Evolutionary conservation across 2,888 invertebrate species (phyloP), one percentile per base, ranked within the genome.

Genomic region (Himalopsyche tibetana): DNA sequence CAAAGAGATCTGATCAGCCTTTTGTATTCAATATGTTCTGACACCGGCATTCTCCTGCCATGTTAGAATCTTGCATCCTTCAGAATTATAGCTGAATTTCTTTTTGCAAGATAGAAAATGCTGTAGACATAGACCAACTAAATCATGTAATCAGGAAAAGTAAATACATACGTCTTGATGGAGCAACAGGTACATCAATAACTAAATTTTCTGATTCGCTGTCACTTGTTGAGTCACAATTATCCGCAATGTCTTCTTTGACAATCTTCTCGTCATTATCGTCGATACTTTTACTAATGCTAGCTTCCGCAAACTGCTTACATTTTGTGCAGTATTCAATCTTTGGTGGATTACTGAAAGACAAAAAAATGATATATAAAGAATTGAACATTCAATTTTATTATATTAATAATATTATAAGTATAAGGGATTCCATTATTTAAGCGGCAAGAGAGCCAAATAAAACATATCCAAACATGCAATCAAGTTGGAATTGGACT

Each of bases 151-250:
- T 45, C 9, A 2, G 9, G 9, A 45, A 45, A 45, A 45, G 9
- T 40, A 45, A 11, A 45, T 80, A 80, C 80, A 80, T 80, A 51
- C 74, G n/a, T 74, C 28, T 36, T 38, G 36, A 5, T 38, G 74
- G 19, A 8, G 3, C 28, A 11, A 19, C n/a, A 36, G 74, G 74
- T 12, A 36, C 15, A 74, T 74, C 74, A 36, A 74, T 74, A 12
- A 74, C 38, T 12, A 74, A 74, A 15, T 74, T 36, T 36, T 74
- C 74, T 36, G 74, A 38, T 74, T 74, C 74, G 8, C 74, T 74
- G 12, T 74, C 74, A 36, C 36, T 74, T 15, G 74, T 12, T 74
- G 5, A 36, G 15, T 74, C 12, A 74, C 38, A 5, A 12, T 74
- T 12, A 74, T 74, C 74, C 0, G 19, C 28, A 19, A 74, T 36